Base-by-base conservation (phyloP, 2,797 vertebrate genomes). In the Sorex maritimensis region DNA sequence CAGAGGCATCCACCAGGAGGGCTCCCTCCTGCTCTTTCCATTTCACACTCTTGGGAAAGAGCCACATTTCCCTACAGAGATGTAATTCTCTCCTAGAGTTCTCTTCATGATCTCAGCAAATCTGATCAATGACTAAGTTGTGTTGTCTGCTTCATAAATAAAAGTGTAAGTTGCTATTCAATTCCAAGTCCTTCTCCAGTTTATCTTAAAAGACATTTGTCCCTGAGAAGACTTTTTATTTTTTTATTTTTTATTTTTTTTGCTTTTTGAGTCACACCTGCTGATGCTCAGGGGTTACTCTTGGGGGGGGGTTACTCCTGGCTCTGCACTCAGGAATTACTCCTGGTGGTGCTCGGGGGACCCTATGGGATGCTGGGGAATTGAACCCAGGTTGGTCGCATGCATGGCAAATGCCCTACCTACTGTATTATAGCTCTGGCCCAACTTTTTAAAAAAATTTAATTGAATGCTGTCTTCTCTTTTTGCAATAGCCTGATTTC, bases 31-130 rank as follows among this genome's bases (percentile, higher is more conserved):
- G 87, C 26, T 19, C 46, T 0, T 52, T 23, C 1, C 19, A 74
- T 19, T 84, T 87, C 26, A 30, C 21, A 77, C 55, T 79, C 21
- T 78, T 26, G 26, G 77, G 72, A 92, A 34, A 71, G 52, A 86
- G 41, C 6, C 67, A 75, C 58, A 44, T 68, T 69, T 89, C 9
- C 46, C 68, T 52, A 21, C 2, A 52, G 10, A 5, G 41, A 44
- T 44, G 41, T 44, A 44, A 44, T 44, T 15, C 38, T 68, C 34
- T 44, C 28, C 19, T 17, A 24, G 49, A 86, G 71, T 90, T 78
- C n/a, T 83, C 80, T 89, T 71, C 78, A 41, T 26, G 23, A 11
- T 44, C 34, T 81, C 28, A 81, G 72, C 17, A 84, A 77, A 84
- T 55, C 30, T 81, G 46, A 84, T 67, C 73, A 72, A 13, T 67